Base-by-base conservation (phyloP, 2,888 invertebrate species). In the Noctua fimbriata region DNA sequence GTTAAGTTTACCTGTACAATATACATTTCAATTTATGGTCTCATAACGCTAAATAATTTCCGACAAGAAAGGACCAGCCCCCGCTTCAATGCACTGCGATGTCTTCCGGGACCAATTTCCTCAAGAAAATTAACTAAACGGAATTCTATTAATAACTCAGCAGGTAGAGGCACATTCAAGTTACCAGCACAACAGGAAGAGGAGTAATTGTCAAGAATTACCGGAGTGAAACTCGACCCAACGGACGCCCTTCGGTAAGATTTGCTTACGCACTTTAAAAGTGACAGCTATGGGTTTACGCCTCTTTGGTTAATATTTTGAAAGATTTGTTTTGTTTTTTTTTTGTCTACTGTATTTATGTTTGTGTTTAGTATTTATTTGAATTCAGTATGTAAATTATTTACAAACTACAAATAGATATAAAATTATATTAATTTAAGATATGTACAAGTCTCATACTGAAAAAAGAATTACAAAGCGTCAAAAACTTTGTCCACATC, bases 171-270 rank as follows among this genome's bases (percentile, higher is more conserved):
- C 63, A 72, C 60, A 73, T 85, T 72, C 70, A 78, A 73, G 66
- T 52, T 75, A 72, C 76, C 49, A 76, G 58, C 55, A 66, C 49
- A 79, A 72, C 76, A 83, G 83, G 76, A 79, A 69, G 69, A 74
- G 65, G 60, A 70, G 65, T 82, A 78, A 86, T 85, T 79, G 73
- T 85, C 63, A 60, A 79, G 69, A 85, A 79, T 83, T 86, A 76
- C 65, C 76, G 67, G 32, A 83, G 83, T 85, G 76, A 52, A 86
- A 74, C 41, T 55, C 44, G 60, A 71, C 52, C 32, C 36, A 10
- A 49, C 44, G 32, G 70, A 36, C 55, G 28, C 32, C 36, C 60
- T 71, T 70, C 44, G n/a, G 12, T 21, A n/a, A 71, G 70, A 86
- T 76, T 86, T 78, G 67, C 78, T 84, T 65, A 74, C 66, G 58